These are phyloP conservation scores for Oithona nana DNA, from an alignment of 2,888 invertebrate species.

Conservation along the genomic window DNA sequence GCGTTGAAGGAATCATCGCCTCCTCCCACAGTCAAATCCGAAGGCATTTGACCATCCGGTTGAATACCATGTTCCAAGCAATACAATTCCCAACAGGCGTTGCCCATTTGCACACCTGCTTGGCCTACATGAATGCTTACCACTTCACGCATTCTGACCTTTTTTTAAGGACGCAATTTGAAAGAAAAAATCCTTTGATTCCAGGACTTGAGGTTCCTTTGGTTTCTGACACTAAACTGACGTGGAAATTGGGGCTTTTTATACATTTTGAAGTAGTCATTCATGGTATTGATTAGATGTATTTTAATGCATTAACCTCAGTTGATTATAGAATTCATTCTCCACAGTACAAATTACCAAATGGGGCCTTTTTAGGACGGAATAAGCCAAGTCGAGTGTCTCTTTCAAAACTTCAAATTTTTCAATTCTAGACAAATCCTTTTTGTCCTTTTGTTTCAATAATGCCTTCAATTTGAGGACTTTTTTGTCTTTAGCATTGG, in stretches of 20 bases:
- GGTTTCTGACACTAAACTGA: too few species aligned
- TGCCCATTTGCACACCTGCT: conserved; percentile 23
- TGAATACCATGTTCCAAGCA: conserved; percentile 22
- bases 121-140: conserved; percentile 26
- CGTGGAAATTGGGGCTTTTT: too few species aligned
- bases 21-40: conserved; percentile 25
- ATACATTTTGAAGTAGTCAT: too few species aligned
- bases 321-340: neutral
- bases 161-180: neutral
- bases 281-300: too few species aligned
- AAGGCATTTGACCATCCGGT: conserved; percentile 30
- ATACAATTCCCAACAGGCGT: conserved; percentile 23
- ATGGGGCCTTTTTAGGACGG: neutral
- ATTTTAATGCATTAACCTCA: too few species aligned
- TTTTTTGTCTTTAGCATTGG: neutral
- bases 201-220: too few species aligned
- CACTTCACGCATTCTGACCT: conserved; percentile 22
- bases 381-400: neutral
- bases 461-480: neutral
- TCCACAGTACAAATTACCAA: neutral
- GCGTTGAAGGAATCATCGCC: conserved; percentile 17
- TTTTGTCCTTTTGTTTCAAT: too few species aligned
- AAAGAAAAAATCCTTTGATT: neutral
- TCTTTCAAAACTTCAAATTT: neutral
- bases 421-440: neutral